These are phyloP conservation scores for Hapalemur alaotrensis DNA, from an alignment of 2,797 vertebrate species.

Conservation along the genomic window DNA sequence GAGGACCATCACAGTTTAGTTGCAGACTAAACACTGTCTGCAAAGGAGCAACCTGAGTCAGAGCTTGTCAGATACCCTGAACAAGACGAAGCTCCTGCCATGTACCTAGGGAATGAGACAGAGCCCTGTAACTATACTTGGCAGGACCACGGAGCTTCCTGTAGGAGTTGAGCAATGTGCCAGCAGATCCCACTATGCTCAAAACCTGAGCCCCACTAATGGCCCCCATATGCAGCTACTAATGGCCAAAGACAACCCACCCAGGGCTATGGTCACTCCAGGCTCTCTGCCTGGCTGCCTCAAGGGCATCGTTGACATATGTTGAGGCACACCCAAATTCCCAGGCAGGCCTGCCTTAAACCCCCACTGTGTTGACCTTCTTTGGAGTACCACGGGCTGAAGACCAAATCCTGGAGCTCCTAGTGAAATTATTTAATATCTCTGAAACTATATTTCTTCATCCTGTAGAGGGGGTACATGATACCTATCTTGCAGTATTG, in stretches of 20 bases:
- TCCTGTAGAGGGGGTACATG: not conserved
- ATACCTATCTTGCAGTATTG: too few relatives aligned
- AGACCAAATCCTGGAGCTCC: not conserved
- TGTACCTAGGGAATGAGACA: not conserved
- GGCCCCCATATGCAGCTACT: not conserved
- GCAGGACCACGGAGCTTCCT: not conserved
- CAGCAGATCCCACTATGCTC: not conserved
- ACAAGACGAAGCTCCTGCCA: not conserved
- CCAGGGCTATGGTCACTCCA: not conserved
- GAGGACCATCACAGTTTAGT: too few relatives aligned
- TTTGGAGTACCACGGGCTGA: not conserved
- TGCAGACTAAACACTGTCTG: not conserved
- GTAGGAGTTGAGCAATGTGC: fast-evolving
- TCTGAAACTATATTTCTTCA: not conserved
- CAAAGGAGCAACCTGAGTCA: not conserved
- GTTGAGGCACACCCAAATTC: not conserved
- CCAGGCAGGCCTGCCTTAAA: not conserved
- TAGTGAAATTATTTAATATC: not conserved
- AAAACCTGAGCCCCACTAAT: not conserved
- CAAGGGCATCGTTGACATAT: not conserved
- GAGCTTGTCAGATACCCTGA: not conserved
- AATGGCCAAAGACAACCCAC: not conserved
- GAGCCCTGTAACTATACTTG: not conserved
- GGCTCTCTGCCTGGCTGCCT: not conserved
- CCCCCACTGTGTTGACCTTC: not conserved